Conservation (phyloP, 2,888 invertebrate species). For the Cantharis flavilabris region DNA sequence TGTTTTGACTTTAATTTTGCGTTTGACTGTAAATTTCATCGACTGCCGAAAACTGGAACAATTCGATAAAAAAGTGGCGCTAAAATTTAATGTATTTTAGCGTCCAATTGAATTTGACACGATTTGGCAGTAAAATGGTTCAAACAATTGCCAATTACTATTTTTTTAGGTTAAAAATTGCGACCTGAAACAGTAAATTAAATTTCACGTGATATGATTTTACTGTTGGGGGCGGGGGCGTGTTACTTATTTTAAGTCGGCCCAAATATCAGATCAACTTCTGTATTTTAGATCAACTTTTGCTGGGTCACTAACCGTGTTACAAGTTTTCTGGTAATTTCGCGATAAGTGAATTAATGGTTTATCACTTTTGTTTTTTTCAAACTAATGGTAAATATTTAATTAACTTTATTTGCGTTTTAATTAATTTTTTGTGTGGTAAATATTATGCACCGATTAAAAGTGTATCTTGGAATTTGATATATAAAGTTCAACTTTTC, state of each 20-base stretch:
- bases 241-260: conserved; percentile 14
- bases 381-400: not conserved
- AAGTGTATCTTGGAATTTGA: not conserved
- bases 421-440: not conserved
- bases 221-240: conserved; percentile 8
- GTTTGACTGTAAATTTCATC: not conserved
- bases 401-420: not conserved
- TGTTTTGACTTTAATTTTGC: not conserved
- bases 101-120: not conserved
- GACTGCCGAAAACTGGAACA: not conserved
- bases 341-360: not conserved
- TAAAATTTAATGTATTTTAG: not conserved
- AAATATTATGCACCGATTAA: not conserved
- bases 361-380: not conserved
- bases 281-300: conserved; percentile 7
- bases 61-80: not conserved
- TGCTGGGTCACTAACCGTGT: conserved; percentile 4
- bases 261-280: conserved; percentile 9
- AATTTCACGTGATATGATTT: conserved; percentile 2
- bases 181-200: conserved; percentile 8
- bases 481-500: not conserved
- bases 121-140: not conserved
- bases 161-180: not conserved
- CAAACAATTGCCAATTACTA: not conserved
- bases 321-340: not conserved